phyloP scores from a whole-genome alignment of 2,797 vertebrate genomes.

The Lutjanus argentimaculatus region DNA sequence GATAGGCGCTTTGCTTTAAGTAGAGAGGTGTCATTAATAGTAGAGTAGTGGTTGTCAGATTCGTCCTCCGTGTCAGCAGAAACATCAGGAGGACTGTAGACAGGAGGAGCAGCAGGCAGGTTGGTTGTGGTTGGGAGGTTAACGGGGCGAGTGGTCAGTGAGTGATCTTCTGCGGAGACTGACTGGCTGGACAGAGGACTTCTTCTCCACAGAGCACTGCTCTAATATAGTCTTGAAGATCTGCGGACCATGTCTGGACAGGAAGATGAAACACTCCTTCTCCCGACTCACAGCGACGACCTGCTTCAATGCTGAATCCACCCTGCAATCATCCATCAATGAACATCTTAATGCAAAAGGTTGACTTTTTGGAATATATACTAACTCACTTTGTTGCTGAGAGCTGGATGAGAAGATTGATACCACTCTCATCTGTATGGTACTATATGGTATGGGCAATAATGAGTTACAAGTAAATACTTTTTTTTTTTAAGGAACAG shows the following conservation, averaged over 20 bases:
- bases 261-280: constrained; percentile 91
- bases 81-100: neutral
- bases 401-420: neutral
- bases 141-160: constrained; percentile 5
- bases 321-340: constrained; percentile 78
- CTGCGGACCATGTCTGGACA: constrained; percentile 79
- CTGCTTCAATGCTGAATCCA: constrained; percentile 90
- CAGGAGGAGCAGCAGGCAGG: constrained; percentile 29
- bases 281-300: constrained; percentile 91
- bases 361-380: neutral
- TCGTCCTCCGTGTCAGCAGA: constrained; percentile 7
- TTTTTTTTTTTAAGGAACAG: too few relatives aligned
- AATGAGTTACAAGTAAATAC: too few relatives aligned
- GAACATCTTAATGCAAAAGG: neutral
- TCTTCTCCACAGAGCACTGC: constrained; percentile 52
- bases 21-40: constrained; percentile 52
- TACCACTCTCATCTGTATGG: neutral
- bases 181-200: neutral
- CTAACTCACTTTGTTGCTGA: neutral
- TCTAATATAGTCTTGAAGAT: constrained; percentile 84
- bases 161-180: constrained; percentile 39
- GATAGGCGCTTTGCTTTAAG: neutral
- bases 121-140: constrained; percentile 25
- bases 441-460: too few relatives aligned
- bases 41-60: constrained; percentile 72